These are phyloP conservation scores for Apotomis betuletana DNA, from an alignment of 2,888 invertebrate genomes.

Conservation along the genomic window DNA sequence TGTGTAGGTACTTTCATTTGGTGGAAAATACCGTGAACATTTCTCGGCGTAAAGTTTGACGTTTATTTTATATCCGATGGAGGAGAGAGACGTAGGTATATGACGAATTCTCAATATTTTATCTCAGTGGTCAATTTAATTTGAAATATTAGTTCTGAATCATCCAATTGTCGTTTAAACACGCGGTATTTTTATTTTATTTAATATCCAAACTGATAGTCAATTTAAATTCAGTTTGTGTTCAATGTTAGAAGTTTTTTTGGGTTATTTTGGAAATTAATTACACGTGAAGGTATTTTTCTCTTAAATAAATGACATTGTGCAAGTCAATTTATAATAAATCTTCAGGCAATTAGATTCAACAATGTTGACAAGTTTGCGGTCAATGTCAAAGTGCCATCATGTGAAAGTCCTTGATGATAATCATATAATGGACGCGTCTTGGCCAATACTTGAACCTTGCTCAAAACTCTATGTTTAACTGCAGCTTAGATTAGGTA, in stretches of 20 bases:
- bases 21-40: neutral
- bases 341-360: slow-evolving; percentile 3
- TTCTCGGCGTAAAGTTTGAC: neutral
- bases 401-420: slow-evolving; percentile 28
- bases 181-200: no score
- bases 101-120: no score
- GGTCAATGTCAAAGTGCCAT: slow-evolving; percentile 29
- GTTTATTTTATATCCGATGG: neutral
- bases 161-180: no score
- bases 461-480: neutral
- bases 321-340: slow-evolving; percentile 4
- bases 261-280: neutral
- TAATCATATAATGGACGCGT: slow-evolving; percentile 16
- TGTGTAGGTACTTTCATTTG: neutral
- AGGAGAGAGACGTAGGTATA: no score
- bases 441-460: slow-evolving; percentile 1
- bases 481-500: neutral
- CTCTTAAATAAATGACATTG: neutral
- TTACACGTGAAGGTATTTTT: neutral
- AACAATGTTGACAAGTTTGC: slow-evolving; percentile 2
- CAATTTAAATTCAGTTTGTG: no score
- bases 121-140: no score
- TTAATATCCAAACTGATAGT: no score
- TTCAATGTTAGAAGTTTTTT: no score
- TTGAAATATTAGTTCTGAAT: no score